These are phyloP conservation scores for Chrysotoxum bicinctum DNA, from an alignment of 2,888 invertebrate species.

Conservation along the genomic window DNA sequence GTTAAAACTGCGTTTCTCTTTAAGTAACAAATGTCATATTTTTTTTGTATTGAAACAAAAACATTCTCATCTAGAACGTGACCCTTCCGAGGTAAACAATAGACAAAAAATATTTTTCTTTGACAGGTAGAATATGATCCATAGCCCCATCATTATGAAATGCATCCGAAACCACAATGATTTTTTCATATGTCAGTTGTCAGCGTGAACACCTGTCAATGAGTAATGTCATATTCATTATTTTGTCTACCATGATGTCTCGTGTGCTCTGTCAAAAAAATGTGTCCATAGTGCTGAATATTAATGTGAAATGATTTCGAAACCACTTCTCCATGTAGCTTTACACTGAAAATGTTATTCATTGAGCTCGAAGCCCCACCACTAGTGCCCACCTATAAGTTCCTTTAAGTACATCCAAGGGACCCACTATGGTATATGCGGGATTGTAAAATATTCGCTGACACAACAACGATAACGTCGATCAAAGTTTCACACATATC, in stretches of 20 bases:
- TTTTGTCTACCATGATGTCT: conserved; percentile 1
- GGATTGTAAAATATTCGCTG: conserved; percentile 58
- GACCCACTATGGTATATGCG: background rate
- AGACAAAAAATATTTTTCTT: background rate
- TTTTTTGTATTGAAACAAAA: background rate
- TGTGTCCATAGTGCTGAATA: conserved; percentile 20
- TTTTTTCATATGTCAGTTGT: conserved; percentile 50
- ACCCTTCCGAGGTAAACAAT: conserved; percentile 14
- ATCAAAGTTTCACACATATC: conserved; percentile 61
- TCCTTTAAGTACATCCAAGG: conserved; percentile 10
- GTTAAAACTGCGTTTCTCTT: background rate
- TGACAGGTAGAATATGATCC: conserved; percentile 6
- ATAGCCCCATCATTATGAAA: conserved; percentile 18
- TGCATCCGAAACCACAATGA: conserved; percentile 27
- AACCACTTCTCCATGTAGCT: background rate
- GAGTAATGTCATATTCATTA: conserved; percentile 29
- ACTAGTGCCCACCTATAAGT: conserved; percentile 9
- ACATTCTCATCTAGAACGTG: background rate
- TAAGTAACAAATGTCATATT: background rate
- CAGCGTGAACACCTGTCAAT: conserved; percentile 48
- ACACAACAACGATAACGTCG: conserved; percentile 68
- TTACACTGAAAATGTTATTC: background rate
- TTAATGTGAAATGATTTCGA: conserved; percentile 40
- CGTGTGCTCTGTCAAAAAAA: conserved; percentile 1
- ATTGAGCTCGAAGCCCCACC: background rate